These are phyloP conservation scores for Nasonia longicornis DNA, from an alignment of 1,140 invertebrate species.

Conservation along the genomic window DNA sequence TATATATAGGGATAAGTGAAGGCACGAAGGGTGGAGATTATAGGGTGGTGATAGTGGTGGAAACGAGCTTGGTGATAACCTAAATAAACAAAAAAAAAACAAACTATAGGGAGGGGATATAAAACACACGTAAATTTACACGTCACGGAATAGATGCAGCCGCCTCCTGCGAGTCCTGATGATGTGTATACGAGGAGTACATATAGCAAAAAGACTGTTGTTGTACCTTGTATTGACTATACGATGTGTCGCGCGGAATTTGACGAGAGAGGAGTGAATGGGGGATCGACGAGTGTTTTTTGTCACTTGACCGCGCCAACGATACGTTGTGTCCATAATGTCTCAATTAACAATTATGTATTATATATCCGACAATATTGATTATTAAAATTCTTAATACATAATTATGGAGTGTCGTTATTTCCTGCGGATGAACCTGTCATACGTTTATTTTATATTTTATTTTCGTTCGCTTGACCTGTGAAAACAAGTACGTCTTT, in stretches of 20 bases:
- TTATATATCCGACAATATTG: conserved; percentile 69
- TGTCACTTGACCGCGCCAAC: conserved; percentile 63
- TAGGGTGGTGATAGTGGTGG: conserved; percentile 65
- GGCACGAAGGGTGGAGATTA: conserved; percentile 42
- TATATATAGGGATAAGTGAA: conserved; percentile 18
- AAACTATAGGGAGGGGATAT: not conserved
- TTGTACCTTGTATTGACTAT: not conserved
- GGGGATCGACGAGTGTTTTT: conserved; percentile 28
- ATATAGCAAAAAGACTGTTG: not conserved
- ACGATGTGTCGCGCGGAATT: conserved; percentile 9
- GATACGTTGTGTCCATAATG: conserved; percentile 67
- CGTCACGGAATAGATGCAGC: not conserved
- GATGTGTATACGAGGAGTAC: not conserved
- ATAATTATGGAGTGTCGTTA: conserved; percentile 38
- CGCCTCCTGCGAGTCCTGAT: not conserved
- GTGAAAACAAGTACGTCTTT: too few relatives aligned
- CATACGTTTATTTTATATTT: not conserved
- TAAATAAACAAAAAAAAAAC: conserved; percentile 24
- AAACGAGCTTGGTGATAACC: conserved; percentile 47
- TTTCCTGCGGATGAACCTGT: not conserved
- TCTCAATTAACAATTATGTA: conserved; percentile 67
- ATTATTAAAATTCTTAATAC: conserved; percentile 70
- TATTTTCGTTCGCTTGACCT: too few relatives aligned
- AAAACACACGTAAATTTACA: conserved; percentile 40
- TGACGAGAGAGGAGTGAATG: not conserved